Evolutionary conservation across 1,140 invertebrate species (phyloP), one percentile per base, ranked within the genome.

Genomic region (Platorchestia sp.): DNA sequence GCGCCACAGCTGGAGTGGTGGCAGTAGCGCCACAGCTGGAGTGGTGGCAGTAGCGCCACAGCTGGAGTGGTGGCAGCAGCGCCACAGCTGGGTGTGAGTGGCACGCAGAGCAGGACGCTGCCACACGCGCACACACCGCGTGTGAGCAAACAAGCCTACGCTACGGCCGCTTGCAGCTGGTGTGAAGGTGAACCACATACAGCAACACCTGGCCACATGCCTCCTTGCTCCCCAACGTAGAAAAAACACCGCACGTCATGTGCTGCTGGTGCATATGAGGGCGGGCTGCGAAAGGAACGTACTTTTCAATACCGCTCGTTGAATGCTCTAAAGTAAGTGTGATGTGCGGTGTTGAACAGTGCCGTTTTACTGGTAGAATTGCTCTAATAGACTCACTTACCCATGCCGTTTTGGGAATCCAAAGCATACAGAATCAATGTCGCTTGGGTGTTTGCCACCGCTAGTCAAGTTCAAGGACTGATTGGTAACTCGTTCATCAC

Each of bases 111-210:
- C 59, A 3, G 59, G 14, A 75, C 59, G 47, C 59, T 22, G 59
- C 59, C 27, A 1, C 14, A 75, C 14, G 1, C 1, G 7, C 59
- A 36, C 47, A 27, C 14, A 10, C 10, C 27, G 59, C 59, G 87
- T 75, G 87, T 27, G 44, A 14, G 87, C 87, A 42, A 14, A 90
- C 87, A 90, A 90, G 87, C 87, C 87, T 45, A 90, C 59, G 59
- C 59, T 75, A 41, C 19, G 44, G 41, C 87, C 87, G 42, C 41
- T 45, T 42, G 87, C 87, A 90, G 41, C 87, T 90, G 87, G 87
- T 90, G 87, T 90, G 87, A 90, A 90, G 87, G 87, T 90, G 87
- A 90, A 90, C 87, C 87, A 90, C 87, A 90, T 90, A 90, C 87
- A 36, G 41, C 44, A 90, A 90, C 87, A 90, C 87, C 87, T 90